Evolutionary conservation across 2,888 invertebrate species (phyloP).

Genomic region (Heliconius ismenius): DNA sequence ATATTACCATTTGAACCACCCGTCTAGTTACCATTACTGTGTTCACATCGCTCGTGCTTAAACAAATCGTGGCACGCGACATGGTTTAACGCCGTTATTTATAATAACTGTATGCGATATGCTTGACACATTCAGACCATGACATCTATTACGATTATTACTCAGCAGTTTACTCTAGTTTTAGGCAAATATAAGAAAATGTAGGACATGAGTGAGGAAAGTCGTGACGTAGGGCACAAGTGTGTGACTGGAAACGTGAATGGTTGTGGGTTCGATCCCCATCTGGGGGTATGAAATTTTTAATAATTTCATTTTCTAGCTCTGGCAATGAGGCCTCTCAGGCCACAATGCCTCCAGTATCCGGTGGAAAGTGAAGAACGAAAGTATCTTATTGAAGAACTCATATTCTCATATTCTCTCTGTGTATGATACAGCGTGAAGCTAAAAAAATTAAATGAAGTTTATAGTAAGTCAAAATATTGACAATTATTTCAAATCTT

Average conservation of each 20-base stretch:
- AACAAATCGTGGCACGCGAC: constrained; percentile 44
- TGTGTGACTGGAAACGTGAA: background rate
- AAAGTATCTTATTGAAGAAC: too few species aligned
- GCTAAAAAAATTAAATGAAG: background rate
- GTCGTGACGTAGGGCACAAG: background rate
- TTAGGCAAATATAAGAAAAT: constrained; percentile 1
- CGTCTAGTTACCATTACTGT: background rate
- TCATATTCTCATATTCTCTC: too few species aligned
- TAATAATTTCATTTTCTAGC: background rate
- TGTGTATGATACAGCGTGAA: too few species aligned
- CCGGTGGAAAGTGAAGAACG: too few species aligned
- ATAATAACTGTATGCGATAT: constrained; percentile 28
- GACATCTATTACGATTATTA: constrained; percentile 24
- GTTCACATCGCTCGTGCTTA: constrained; percentile 28
- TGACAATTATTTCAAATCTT: too few species aligned
- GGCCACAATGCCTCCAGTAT: too few species aligned
- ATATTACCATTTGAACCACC: background rate
- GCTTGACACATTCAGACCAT: constrained; percentile 31
- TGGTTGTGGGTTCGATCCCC: background rate
- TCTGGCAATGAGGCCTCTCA: background rate
- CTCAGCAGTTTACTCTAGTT: constrained; percentile 14
- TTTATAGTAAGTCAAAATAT: too few species aligned
- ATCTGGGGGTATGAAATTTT: background rate
- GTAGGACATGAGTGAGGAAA: background rate
- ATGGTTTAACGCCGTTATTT: constrained; percentile 39